These are phyloP conservation scores for Myrmophylax atrothorax DNA, from an alignment of 2,113 vertebrate species.

Conservation along the genomic window DNA sequence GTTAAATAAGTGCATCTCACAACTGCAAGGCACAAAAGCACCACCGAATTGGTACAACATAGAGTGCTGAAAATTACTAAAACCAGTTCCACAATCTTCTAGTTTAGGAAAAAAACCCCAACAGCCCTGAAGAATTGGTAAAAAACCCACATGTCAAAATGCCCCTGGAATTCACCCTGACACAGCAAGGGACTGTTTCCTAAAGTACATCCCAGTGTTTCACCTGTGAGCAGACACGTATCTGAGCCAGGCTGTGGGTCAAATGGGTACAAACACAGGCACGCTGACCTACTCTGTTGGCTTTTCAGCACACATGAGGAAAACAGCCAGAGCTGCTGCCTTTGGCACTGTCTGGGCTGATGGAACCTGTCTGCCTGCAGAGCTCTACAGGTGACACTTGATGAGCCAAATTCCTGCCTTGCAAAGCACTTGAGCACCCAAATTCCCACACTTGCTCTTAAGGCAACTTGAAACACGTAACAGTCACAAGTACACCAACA, in stretches of 20 bases:
- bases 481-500: background rate
- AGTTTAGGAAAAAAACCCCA: background rate
- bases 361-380: background rate
- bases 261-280: accelerated
- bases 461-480: background rate
- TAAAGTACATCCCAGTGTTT: background rate
- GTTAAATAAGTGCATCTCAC: background rate
- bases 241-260: background rate
- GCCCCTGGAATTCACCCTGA: background rate
- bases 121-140: background rate
- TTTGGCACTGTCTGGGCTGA: background rate
- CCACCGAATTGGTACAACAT: background rate
- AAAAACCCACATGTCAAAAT: background rate
- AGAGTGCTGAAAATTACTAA: background rate
- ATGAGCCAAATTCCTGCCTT: background rate
- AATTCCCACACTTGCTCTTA: background rate
- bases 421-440: background rate
- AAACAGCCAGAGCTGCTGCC: background rate
- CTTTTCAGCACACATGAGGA: background rate
- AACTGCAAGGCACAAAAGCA: background rate
- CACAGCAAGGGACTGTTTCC: background rate
- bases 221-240: accelerated
- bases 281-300: background rate
- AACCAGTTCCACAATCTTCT: background rate
- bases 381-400: background rate